Percentiles rank a stretch among this genome's conserved stretches.
phyloP scores from a whole-genome alignment of 2,113 vertebrate species.

The Pangasianodon gigas region DNA sequence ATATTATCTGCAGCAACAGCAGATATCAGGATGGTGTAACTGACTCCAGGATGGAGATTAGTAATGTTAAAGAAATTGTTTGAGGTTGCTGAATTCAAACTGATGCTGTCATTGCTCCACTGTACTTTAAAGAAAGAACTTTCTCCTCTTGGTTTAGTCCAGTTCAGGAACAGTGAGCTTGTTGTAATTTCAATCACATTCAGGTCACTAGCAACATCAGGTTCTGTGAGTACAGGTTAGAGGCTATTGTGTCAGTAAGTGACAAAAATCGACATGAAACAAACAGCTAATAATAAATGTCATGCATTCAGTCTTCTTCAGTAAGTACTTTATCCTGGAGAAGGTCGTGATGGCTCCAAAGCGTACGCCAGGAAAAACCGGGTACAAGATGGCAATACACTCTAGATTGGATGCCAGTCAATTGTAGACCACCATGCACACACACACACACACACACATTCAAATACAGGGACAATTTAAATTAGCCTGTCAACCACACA shows the following conservation, averaged over 20 bases:
- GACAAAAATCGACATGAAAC: not conserved
- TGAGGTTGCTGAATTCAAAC: not conserved
- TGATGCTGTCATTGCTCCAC: not conserved
- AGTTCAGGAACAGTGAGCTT: not conserved
- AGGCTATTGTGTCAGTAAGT: not conserved
- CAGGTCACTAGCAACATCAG: not conserved
- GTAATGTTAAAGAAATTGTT: constrained; percentile 3
- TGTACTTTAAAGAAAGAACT: constrained; percentile 15
- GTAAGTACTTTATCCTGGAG: not conserved
- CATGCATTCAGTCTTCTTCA: too few species aligned
- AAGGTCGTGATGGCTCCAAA: accelerated
- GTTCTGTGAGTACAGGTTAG: constrained; percentile 19
- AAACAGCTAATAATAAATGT: not conserved
- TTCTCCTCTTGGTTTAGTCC: not conserved
- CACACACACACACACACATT: not conserved
- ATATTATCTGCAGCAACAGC: constrained; percentile 22
- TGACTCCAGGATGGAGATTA: constrained; percentile 50
- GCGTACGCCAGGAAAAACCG: not conserved
- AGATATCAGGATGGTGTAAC: constrained; percentile 36
- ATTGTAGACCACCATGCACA: not conserved
- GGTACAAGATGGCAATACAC: not conserved
- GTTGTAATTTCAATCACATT: not conserved
- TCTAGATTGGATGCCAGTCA: not conserved
- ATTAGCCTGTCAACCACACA: too few species aligned
- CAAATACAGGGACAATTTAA: too few species aligned